Conservation (phyloP, 1,140 invertebrate genomes). For the Eumaeus atala region DNA sequence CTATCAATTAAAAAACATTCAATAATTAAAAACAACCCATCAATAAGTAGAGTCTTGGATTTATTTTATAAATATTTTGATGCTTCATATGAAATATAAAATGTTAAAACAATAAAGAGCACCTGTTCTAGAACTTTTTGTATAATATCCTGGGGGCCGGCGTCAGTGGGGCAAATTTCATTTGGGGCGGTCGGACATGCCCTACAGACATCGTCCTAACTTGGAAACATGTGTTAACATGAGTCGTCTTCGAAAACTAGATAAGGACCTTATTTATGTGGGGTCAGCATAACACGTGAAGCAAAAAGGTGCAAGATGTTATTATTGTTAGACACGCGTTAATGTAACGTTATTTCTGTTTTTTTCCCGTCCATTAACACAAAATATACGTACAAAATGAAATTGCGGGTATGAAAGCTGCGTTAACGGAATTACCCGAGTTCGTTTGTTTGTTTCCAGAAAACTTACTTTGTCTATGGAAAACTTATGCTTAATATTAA, state of each 20-base stretch:
- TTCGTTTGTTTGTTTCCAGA: too few species aligned
- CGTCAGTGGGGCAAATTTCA: slow-evolving; percentile 65
- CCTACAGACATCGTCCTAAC: slow-evolving; percentile 48
- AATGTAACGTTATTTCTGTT: slow-evolving; percentile 38
- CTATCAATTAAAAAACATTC: too few species aligned
- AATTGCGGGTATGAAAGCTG: too few species aligned
- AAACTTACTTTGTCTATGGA: too few species aligned
- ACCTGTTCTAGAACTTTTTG: slow-evolving; percentile 24
- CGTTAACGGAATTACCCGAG: too few species aligned
- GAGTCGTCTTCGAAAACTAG: slow-evolving; percentile 66
- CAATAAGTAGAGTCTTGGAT: too few species aligned
- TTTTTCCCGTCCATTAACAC: slow-evolving; percentile 4
- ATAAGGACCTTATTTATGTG: slow-evolving; percentile 70
- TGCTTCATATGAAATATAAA: neutral
- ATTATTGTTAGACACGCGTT: slow-evolving; percentile 54
- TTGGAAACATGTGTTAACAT: slow-evolving; percentile 64
- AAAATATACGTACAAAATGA: neutral
- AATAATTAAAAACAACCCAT: too few species aligned
- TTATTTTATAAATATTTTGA: neutral
- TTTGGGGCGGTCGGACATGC: slow-evolving; percentile 40
- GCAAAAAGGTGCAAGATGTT: slow-evolving; percentile 61
- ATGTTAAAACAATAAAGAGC: slow-evolving; percentile 44
- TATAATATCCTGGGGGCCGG: slow-evolving; percentile 24
- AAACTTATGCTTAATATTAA: too few species aligned
- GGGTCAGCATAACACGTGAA: slow-evolving; percentile 61